These are phyloP conservation scores for Gymnorhina tibicen DNA, from an alignment of 2,113 vertebrate genomes.

Conservation along the genomic window DNA sequence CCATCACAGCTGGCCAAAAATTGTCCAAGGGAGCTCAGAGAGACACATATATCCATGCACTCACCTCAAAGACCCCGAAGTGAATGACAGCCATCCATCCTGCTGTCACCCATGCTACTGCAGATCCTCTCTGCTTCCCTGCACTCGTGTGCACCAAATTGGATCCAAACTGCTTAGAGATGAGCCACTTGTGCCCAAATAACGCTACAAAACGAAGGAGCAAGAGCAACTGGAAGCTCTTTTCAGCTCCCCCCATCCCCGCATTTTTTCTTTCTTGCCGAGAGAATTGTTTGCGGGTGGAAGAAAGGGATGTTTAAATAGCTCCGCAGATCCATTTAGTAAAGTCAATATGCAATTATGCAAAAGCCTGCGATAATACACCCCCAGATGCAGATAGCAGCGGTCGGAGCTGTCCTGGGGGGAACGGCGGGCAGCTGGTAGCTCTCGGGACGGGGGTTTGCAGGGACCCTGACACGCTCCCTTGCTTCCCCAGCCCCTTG, in stretches of 20 bases:
- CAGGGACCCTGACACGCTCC: not conserved
- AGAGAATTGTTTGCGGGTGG: not conserved
- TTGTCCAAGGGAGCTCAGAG: not conserved
- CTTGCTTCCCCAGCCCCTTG: not conserved
- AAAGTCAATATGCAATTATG: slow-evolving; percentile 50
- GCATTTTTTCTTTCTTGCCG: not conserved
- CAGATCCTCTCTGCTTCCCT: not conserved
- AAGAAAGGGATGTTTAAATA: not conserved
- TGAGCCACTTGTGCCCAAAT: not conserved
- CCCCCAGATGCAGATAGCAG: not conserved
- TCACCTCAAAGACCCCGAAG: not conserved
- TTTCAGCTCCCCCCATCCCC: not conserved
- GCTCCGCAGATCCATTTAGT: slow-evolving; percentile 22
- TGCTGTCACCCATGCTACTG: rapidly evolving
- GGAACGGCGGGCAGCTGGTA: not conserved
- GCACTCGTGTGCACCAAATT: not conserved
- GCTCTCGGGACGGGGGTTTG: rapidly evolving
- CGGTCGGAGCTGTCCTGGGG: not conserved
- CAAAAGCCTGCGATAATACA: not conserved
- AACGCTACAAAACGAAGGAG: rapidly evolving
- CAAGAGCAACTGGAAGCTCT: not conserved
- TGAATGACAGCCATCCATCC: not conserved
- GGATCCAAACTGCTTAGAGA: not conserved
- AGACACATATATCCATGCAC: rapidly evolving
- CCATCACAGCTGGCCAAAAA: not conserved